A percentile compares a stretch with the other conserved stretches of the same genome.
These are phyloP conservation scores for Cancer borealis DNA, from an alignment of 2,888 invertebrate genomes.

Conservation along the genomic window DNA sequence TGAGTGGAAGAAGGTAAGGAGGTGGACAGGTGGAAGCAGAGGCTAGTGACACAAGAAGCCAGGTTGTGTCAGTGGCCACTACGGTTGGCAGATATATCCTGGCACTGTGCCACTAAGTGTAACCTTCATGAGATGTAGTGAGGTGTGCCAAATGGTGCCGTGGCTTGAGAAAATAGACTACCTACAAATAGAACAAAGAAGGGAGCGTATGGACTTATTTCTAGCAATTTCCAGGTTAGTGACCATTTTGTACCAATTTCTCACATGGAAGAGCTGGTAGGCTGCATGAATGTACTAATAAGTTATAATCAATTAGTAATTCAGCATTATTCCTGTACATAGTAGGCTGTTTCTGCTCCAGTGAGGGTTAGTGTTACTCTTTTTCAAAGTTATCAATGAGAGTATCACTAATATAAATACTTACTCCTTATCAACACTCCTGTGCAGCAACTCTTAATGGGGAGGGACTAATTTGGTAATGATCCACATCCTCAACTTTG, in stretches of 20 bases:
- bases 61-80: slow-evolving; percentile 36
- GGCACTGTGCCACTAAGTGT: slow-evolving; percentile 19
- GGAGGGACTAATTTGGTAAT: not conserved
- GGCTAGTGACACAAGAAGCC: not conserved
- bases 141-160: not conserved
- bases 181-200: not conserved
- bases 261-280: not conserved
- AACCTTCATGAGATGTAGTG: slow-evolving; percentile 7
- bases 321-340: not conserved
- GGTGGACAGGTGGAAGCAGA: not conserved
- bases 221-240: not conserved
- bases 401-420: not conserved
- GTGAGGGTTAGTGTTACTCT: not conserved
- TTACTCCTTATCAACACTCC: not conserved
- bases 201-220: not conserved
- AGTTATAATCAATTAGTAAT: not conserved
- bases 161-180: not conserved
- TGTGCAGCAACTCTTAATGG: not conserved
- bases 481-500: not conserved
- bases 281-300: not conserved
- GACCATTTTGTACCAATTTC: not conserved
- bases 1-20: not conserved
- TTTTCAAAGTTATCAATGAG: not conserved
- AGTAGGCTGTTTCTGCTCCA: not conserved
- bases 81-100: not conserved